Evolutionary conservation across 2,797 vertebrate genomes (phyloP).

Genomic region (Catharus ustulatus): DNA sequence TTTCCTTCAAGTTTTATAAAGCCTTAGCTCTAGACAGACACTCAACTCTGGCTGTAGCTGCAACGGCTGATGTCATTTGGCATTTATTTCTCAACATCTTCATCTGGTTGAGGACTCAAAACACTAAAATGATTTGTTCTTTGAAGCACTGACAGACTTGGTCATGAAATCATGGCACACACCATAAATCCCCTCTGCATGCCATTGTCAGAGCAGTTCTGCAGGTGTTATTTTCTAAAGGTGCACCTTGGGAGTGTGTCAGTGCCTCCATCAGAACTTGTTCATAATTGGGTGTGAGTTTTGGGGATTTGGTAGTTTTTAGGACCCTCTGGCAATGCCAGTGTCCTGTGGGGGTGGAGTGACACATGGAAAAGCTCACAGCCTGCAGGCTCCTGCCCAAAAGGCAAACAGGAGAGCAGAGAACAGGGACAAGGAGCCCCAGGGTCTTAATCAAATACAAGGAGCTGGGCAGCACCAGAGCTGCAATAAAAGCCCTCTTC

Average conservation of each 20-base stretch:
- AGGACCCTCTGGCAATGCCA: neutral
- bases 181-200: neutral
- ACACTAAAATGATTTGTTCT: neutral
- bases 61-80: neutral
- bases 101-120: neutral
- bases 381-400: neutral
- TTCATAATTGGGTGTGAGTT: neutral
- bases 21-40: neutral
- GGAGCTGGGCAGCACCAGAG: neutral
- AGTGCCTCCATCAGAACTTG: neutral
- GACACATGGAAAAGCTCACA: neutral
- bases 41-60: neutral
- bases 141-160: neutral
- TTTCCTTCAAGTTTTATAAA: slow-evolving; percentile 1
- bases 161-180: neutral
- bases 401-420: neutral
- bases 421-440: neutral
- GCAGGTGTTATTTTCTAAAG: neutral
- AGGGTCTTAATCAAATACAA: neutral
- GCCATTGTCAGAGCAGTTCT: neutral
- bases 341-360: fast-evolving
- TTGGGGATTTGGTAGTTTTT: neutral
- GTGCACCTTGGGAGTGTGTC: neutral
- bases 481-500: neutral
- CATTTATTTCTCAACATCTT: slow-evolving; percentile 14